Evolutionary conservation across 2,888 invertebrate species (phyloP), one percentile per base, ranked within the genome.

Genomic region (Erebia ligea): DNA sequence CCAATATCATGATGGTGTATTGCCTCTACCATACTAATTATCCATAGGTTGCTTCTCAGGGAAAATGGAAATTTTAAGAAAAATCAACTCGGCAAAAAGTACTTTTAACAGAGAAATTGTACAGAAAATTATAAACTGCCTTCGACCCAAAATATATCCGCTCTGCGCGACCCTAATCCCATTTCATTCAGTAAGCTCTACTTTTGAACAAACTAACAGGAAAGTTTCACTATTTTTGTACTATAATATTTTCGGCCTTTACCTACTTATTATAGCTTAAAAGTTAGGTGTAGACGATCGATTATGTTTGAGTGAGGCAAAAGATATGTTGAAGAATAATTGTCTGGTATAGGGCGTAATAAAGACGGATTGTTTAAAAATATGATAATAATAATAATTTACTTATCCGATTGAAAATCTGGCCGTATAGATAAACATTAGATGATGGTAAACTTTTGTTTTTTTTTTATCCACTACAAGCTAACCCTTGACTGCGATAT

Each of bases 141-240:
- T 62, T 48, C 48, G 45, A 62, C 62, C 62, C 62, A 48, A 62
- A 34, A 34, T 25, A 62, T 62, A 62, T 62, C 19, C 62, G 48
- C 62, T 62, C 15, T 21, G 21, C 45, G 48, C 21, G 48, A 48
- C 48, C 62, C 48, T 62, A 62, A 62, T 62, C 48, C 21, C 45
- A 15, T 48, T 62, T 48, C 62, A 62, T 62, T 62, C 21, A 62
- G 62, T 48, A 48, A 62, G 48, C 48, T 62, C 62, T 45, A 45
- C 19, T 62, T 62, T 45, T 15, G 48, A 45, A 45, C 62, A 62
- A 19, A 48, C 62, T 62, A 62, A 62, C 62, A 62, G 62, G 62
- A 48, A 62, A 21, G 15, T 61, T 42, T 6, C 4, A 45, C 61
- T 45, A 21, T 62, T 48, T 62, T 62, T 5, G 6, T 48, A 62